A percentile compares a stretch with the other conserved stretches of the same genome.
Evolutionary conservation across 2,113 vertebrate species (phyloP).

Genomic region (Mystacornis crossleyi): DNA sequence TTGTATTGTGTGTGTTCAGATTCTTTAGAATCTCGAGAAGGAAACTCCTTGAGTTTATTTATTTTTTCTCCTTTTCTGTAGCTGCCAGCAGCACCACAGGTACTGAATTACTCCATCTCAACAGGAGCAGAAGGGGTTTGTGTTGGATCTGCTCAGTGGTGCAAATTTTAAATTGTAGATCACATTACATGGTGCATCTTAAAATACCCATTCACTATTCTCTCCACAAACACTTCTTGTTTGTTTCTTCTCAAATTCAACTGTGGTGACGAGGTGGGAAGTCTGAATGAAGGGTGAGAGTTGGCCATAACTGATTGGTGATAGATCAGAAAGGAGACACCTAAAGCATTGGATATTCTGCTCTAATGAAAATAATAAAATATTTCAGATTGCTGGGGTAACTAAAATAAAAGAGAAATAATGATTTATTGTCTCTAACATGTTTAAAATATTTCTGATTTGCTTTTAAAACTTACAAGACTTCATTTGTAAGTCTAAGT

Average conservation of each 20-base stretch:
- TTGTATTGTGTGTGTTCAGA: neutral
- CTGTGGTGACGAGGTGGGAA: neutral
- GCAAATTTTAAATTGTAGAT: neutral
- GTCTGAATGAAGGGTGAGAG: neutral
- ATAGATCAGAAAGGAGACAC: neutral
- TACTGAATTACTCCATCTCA: neutral
- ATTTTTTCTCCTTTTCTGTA: neutral
- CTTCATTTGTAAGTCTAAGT: neutral
- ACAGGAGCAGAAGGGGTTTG: neutral
- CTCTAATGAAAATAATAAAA: neutral
- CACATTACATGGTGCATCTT: neutral
- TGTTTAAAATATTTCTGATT: neutral
- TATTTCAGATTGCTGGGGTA: neutral
- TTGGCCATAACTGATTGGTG: neutral
- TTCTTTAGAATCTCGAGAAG: neutral
- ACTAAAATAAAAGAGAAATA: neutral
- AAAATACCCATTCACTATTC: neutral
- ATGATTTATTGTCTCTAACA: neutral
- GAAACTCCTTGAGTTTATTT: neutral
- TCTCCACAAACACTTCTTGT: neutral
- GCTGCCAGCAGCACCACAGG: neutral
- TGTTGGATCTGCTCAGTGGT: neutral
- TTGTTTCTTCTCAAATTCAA: neutral
- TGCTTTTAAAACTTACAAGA: neutral
- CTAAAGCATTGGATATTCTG: neutral